Evolutionary conservation across 2,113 vertebrate genomes (phyloP), one percentile per base, ranked within the genome.

Genomic region (Galbula dea): DNA sequence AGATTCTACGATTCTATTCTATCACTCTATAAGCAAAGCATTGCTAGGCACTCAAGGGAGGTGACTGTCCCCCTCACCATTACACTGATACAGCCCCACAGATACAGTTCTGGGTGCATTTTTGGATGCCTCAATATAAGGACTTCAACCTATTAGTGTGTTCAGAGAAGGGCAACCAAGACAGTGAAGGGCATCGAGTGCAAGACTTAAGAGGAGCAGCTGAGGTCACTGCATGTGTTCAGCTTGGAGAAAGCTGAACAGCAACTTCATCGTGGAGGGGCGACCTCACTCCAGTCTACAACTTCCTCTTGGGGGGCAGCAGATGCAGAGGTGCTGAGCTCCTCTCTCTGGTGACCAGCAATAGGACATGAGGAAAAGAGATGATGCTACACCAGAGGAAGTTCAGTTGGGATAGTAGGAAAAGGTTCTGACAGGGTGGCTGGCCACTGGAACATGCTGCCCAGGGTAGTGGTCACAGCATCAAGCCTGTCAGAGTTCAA

Each of bases 31-130:
- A 23, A 32, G 41, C 34, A 6, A 12, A 18, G 41, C 39, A 6
- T 1, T 1, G 23, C 29, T 2, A 15, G 30, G 37, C 7, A 3
- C 23, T 1, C 4, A 3, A 39, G 27, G 52, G 34, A 13, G n/a
- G 27, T 1, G 11, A 17, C 1, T 4, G 10, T n/a, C 43, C n/a
- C 2, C n/a, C 4, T 18, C 3, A 26, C 16, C n/a, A 2, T 23
- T 1, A 41, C 17, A 2, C 30, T 9, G 34, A 4, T 14, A 14
- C 7, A 6, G 27, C 34, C 22, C 19, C 24, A 8, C 19, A 36
- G n/a, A n/a, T 24, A 8, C 1, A 48, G 45, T 9, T 27, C 61
- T 41, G 59, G n/a, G n/a, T 22, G 32, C 36, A 67, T 43, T 11
- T 17, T 11, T 22, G 55, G 66, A 27, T 4, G 13, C 22, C 54